Evolutionary conservation across 2,113 vertebrate genomes (phyloP), one percentile per base, ranked within the genome.

Genomic region (Toxotes chatareus): DNA sequence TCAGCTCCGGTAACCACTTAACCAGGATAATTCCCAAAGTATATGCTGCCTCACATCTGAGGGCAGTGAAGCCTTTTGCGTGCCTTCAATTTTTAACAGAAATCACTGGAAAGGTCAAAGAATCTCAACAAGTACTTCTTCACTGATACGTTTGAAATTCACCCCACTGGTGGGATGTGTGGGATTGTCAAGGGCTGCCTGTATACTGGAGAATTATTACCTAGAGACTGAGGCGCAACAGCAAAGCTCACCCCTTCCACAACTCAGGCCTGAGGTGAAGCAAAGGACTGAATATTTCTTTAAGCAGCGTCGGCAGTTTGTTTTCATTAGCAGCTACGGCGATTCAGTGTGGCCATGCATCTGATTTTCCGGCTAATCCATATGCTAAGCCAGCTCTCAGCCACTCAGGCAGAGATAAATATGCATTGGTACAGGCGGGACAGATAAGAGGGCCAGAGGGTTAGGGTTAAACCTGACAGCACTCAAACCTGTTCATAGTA

Each of bases 311-410:
- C 38, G 4, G 40, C 4, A 55, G 67, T 66, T 13, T 68, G 27
- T 53, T 68, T 66, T 53, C 47, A 46, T 42, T 23, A 61, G 17
- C 6, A 11, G 47, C 49, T 60, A 10, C 3, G 49, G 62, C 7
- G 0, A 23, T 14, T 14, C 40, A 31, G 68, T 60, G 80, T 61
- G 59, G 79, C 60, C 83, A 13, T 42, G 78, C 85, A 90, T 89
- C 60, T 77, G 60, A 89, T 92, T 85, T 67, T 53, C 59, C 7
- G 13, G 65, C 65, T 92, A 89, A 91, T 87, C 85, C 89, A 55
- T 85, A 85, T 62, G 77, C 81, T 83, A 91, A 87, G n/a, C 49
- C 81, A 69, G 82, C 76, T n/a, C 80, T 65, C 63, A 44, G 85
- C 61, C 74, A 46, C 71, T 75, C 38, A 7, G 44, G 23, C 56